Evolutionary conservation across 30 jellyfish, hydroid and myxozoan species (phyloP), one percentile per base, ranked within the genome.

Genomic region (Catostylus mosaicus): DNA sequence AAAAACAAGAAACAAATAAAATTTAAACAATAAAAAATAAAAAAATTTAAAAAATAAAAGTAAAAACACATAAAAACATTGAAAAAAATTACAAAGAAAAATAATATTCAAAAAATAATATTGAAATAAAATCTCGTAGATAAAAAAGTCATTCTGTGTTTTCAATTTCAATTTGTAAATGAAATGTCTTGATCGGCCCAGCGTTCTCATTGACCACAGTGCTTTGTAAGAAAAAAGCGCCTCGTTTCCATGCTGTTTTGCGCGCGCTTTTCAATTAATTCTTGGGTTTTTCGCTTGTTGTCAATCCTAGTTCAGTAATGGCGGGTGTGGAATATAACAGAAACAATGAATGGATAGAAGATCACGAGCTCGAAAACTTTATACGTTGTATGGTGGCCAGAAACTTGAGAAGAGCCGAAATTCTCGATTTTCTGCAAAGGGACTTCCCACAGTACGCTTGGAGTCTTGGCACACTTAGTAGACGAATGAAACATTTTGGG

Each of bases 401-500:
- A 73, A 34, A 52, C 73, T 51, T 73, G 24, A 47, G 29, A 67
- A 57, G 78, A 77, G 78, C 38, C 11, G 88, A 77, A 37, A 45
- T 46, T 77, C 65, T 77, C 50, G 73, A 77, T 62, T 77, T 56
- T 77, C 35, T 74, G 79, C 66, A 35, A 61, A 22, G 88, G 33
- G 88, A 77, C 35, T 54, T 35, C 37, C 65, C 86, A 14, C 86
- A 74, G 23, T 80, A 62, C 61, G 59, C 40, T 6, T 80, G 90
- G 90, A 80, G 92, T 43, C 20, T 83, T 68, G 19, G 64, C 10
- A 71, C 75, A 14, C 64, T 83, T 20, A 62, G 45, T 61, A 54
- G 94, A 24, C 82, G 89, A 52, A 23, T 83, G 70, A 50, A 73
- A 46, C 82, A 83, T 38, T 70, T 73, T 73, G 74, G 83, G 0